These are phyloP conservation scores for Lasioglossum morio DNA, from an alignment of 2,888 invertebrate species.

Conservation along the genomic window DNA sequence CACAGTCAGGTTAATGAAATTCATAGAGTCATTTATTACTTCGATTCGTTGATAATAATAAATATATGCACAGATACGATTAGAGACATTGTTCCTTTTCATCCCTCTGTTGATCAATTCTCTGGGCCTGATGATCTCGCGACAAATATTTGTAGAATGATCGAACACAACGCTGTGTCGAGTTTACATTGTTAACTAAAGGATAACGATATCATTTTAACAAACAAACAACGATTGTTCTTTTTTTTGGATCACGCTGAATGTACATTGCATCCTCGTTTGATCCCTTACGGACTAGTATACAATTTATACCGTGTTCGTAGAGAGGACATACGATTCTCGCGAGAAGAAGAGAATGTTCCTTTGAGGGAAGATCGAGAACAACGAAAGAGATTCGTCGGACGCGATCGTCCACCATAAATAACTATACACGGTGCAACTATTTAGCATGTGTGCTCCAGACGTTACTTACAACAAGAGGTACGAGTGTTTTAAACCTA, in stretches of 20 bases:
- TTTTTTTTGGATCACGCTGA: constrained; percentile 30
- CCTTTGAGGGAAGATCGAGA: neutral
- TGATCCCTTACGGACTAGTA: constrained; percentile 38
- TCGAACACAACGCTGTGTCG: constrained; percentile 23
- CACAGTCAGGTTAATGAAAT: constrained; percentile 39
- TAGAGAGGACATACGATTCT: neutral
- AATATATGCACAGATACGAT: constrained; percentile 55
- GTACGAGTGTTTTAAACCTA: constrained; percentile 44
- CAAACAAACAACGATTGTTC: constrained; percentile 56
- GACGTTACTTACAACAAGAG: constrained; percentile 52
- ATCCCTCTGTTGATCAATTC: constrained; percentile 13
- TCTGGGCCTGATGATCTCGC: constrained; percentile 5
- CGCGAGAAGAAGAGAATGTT: neutral
- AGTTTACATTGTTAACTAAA: constrained; percentile 54
- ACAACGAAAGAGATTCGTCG: constrained; percentile 18
- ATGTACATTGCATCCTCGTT: neutral
- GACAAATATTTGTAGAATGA: constrained; percentile 2
- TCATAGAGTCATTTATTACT: constrained; percentile 57
- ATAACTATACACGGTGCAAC: constrained; percentile 45
- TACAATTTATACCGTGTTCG: neutral
- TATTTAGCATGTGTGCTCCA: constrained; percentile 29
- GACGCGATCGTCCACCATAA: constrained; percentile 25
- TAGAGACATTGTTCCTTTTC: constrained; percentile 38
- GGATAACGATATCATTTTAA: constrained; percentile 72
- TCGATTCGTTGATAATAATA: constrained; percentile 49